Conservation (phyloP, 2,888 invertebrate genomes). For the Drosophila conformis region DNA sequence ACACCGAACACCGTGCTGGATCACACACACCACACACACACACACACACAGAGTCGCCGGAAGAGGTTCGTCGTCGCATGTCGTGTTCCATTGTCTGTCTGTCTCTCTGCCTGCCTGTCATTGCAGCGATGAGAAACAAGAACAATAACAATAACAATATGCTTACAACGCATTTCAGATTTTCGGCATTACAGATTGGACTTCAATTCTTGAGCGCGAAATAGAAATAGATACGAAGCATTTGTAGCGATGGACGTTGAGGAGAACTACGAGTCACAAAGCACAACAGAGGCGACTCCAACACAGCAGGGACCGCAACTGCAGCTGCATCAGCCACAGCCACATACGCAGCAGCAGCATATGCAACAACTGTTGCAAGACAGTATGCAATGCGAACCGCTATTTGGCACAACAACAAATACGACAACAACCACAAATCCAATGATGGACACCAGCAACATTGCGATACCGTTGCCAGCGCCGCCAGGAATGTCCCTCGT, state of each 20-base stretch:
- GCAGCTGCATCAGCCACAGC: conserved; percentile 19
- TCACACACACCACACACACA: conserved; percentile 16
- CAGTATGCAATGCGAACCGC: conserved; percentile 68
- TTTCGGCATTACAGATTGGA: conserved; percentile 42
- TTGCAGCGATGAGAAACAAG: conserved; percentile 17
- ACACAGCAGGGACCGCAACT: conserved; percentile 30
- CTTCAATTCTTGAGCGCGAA: conserved; percentile 16
- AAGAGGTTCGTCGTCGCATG: conserved; percentile 21
- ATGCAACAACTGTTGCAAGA: conserved; percentile 54
- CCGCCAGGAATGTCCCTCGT: conserved; percentile 51
- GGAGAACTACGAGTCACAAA: conserved; percentile 68
- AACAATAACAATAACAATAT: conserved; percentile 41
- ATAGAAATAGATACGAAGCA: conserved; percentile 9
- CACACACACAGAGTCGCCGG: conserved; percentile 12
- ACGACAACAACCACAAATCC: conserved; percentile 76
- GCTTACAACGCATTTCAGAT: conserved; percentile 69
- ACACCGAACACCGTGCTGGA: conserved; percentile 25
- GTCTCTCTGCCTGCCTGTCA: conserved; percentile 1
- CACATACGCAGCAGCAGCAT: conserved; percentile 25
- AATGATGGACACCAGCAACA: conserved; percentile 67
- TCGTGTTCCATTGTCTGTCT: conserved; percentile 38
- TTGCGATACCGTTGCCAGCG: conserved; percentile 68
- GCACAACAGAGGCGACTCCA: conserved; percentile 45
- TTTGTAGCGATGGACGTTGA: conserved; percentile 65
- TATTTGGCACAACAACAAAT: conserved; percentile 69